Evolutionary conservation across 1,140 invertebrate species (phyloP).

Genomic region (Drosophila varians): DNA sequence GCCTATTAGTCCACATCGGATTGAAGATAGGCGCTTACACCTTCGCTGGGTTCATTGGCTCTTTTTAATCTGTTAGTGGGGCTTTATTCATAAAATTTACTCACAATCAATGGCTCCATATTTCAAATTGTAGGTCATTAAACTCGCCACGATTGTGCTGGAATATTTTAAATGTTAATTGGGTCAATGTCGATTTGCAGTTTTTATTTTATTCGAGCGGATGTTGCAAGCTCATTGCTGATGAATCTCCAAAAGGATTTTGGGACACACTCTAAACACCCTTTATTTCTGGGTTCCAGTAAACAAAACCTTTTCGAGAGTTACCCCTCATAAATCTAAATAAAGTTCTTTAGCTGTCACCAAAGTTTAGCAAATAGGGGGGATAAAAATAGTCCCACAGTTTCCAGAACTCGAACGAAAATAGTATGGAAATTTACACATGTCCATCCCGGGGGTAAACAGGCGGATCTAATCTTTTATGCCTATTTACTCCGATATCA

Average conservation of each 20-base stretch:
- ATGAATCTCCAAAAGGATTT: not conserved
- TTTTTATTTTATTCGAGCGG: constrained; percentile 19
- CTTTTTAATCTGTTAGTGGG: constrained; percentile 8
- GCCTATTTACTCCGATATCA: constrained; percentile 14
- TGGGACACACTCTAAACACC: not conserved
- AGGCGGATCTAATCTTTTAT: constrained; percentile 47
- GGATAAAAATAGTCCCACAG: constrained; percentile 28
- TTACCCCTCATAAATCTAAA: constrained; percentile 20
- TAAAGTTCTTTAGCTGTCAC: constrained; percentile 1
- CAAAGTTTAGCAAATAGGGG: constrained; percentile 10
- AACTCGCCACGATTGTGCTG: constrained; percentile 34
- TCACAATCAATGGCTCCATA: constrained; percentile 7
- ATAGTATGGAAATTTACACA: constrained; percentile 56
- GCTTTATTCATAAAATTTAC: constrained; percentile 1
- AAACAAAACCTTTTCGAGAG: constrained; percentile 15
- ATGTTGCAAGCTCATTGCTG: constrained; percentile 14
- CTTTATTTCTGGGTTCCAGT: constrained; percentile 2
- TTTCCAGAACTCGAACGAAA: constrained; percentile 25
- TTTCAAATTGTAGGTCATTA: constrained; percentile 53
- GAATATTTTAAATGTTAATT: constrained; percentile 52
- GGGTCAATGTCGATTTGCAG: constrained; percentile 61
- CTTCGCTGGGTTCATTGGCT: constrained; percentile 16
- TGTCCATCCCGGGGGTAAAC: constrained; percentile 14
- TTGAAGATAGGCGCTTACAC: constrained; percentile 4
- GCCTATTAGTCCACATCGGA: constrained; percentile 21